These are phyloP conservation scores for Pristionchus entomophagus DNA, from an alignment of 2,888 invertebrate genomes.

Conservation along the genomic window DNA sequence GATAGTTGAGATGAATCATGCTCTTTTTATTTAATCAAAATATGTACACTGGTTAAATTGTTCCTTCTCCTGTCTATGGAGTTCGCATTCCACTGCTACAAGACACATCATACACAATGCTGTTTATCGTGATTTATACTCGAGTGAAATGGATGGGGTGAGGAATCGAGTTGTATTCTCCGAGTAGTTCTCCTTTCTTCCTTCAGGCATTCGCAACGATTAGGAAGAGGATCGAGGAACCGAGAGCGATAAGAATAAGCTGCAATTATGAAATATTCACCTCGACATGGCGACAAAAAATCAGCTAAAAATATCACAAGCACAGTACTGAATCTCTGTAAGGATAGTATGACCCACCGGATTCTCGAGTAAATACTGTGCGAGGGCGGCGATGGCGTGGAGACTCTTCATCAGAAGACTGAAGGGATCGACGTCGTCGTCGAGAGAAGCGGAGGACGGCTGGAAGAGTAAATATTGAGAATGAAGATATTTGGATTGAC, in stretches of 20 bases:
- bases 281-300: too few species aligned
- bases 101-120: not conserved
- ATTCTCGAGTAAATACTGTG: slow-evolving; percentile 25
- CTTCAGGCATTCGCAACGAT: not conserved
- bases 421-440: not conserved
- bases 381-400: slow-evolving; percentile 19
- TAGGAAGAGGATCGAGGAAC: slow-evolving; percentile 18
- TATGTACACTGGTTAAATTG: too few species aligned
- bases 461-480: not conserved
- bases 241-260: slow-evolving; percentile 8
- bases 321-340: too few species aligned
- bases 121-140: slow-evolving; percentile 26
- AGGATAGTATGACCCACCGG: not conserved
- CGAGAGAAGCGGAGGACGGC: not conserved
- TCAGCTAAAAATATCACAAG: too few species aligned
- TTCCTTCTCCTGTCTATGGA: too few species aligned
- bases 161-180: not conserved
- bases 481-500: too few species aligned
- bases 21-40: too few species aligned
- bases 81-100: not conserved
- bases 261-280: too few species aligned
- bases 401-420: not conserved
- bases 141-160: not conserved
- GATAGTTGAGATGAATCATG: too few species aligned
- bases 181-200: not conserved